phyloP scores from a whole-genome alignment of 2,888 invertebrate species.

The Andrena hattorfiana region DNA sequence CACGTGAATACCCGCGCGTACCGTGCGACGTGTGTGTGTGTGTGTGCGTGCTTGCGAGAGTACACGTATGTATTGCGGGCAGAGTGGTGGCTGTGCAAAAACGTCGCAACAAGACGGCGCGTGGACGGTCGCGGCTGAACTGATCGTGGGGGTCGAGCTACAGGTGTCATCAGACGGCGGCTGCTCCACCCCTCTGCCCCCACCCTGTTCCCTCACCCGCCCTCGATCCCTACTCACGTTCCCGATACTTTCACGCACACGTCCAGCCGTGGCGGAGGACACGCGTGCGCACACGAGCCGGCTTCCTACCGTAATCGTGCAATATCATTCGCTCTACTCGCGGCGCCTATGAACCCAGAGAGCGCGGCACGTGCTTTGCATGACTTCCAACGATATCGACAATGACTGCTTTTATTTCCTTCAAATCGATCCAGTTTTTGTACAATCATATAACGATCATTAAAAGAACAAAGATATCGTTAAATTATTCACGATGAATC shows the following conservation, averaged over 20 bases:
- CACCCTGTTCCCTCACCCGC: slow-evolving; percentile 43
- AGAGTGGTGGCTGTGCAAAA: slow-evolving; percentile 72
- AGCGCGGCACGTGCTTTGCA: slow-evolving; percentile 57
- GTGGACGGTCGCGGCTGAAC: slow-evolving; percentile 83
- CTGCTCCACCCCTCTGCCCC: slow-evolving; percentile 64
- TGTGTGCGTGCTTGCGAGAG: background rate
- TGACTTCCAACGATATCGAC: slow-evolving; percentile 17
- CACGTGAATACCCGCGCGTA: slow-evolving; percentile 38
- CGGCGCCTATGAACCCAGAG: slow-evolving; percentile 48
- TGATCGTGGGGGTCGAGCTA: slow-evolving; percentile 81
- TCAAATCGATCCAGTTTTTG: background rate
- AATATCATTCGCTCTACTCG: slow-evolving; percentile 55
- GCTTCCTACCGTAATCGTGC: slow-evolving; percentile 53
- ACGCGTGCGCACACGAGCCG: slow-evolving; percentile 59
- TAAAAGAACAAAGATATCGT: too few species aligned
- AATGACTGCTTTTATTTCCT: background rate
- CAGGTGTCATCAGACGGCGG: slow-evolving; percentile 81
- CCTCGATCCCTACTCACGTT: slow-evolving; percentile 40
- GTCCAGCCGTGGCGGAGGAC: slow-evolving; percentile 14
- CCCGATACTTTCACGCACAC: slow-evolving; percentile 54
- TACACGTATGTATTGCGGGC: slow-evolving; percentile 3
- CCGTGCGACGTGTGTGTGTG: background rate
- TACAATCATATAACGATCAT: background rate
- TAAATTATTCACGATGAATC: too few species aligned
- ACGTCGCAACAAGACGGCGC: slow-evolving; percentile 75